Base-by-base conservation (phyloP, 2,797 vertebrate species). In the Enteromius radiatus region DNA sequence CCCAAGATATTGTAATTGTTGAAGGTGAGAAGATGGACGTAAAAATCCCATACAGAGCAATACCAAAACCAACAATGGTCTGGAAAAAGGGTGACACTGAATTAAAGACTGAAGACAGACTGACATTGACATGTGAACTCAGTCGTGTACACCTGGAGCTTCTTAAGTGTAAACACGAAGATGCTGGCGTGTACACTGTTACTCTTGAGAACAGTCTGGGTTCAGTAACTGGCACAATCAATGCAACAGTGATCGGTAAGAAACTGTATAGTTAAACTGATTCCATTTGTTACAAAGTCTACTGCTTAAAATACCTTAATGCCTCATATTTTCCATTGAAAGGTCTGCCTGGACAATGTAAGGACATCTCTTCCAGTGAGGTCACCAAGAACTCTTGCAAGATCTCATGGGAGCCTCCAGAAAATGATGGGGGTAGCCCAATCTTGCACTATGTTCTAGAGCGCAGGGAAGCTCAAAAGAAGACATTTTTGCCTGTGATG, bases 231-330 rank as follows among this genome's bases (percentile, higher is more conserved):
- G 97, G 96, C 49, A 96, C 95, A 8, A 75, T 97, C 86, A 97
- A 97, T 0, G 96, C 99, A 88, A 98, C 97, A 96, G 97, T 99
- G 83, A 98, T 99, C 78, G 98, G 98, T 99, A 95, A 93, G 82
- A 78, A 28, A 17, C 74, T 64, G 15, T 45, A 4, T 23, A 59
- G n/a, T 23, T 59, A 26, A 12, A 52, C 45, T 47, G 23, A 45
- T 56, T 36, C n/a, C 5, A 26, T 8, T 33, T 67, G 78, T 63
- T 19, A 41, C 47, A 10, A 77, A 59, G n/a, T 10, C 15, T 11
- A 28, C 15, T 10, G 23, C 9, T 71, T 5, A 73, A 45, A 63
- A 49, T 80, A 43, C 9, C 38, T 59, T 26, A 71, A 12, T 45
- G 12, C 43, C 21, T 75, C 33, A 83, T 61, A 23, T 80, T 33